phyloP scores from a whole-genome alignment of 1,140 invertebrate genomes.

The Diabrotica virgifera region DNA sequence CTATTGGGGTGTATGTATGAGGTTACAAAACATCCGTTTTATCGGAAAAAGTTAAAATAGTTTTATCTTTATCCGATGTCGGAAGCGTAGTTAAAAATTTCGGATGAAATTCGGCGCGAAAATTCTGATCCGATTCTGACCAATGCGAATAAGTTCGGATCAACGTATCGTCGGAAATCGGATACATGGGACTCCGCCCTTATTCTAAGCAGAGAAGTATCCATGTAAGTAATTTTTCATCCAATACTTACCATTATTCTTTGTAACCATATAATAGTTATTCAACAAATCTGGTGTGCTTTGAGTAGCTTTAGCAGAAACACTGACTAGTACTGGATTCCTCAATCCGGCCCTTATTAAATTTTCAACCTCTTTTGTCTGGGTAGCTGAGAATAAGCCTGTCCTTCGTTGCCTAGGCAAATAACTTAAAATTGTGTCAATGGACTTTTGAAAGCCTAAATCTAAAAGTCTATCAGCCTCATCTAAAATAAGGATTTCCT shows the following conservation, averaged over 20 bases:
- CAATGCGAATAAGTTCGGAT: too few species aligned
- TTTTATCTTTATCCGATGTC: too few species aligned
- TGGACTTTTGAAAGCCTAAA: constrained; percentile 83
- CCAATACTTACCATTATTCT: constrained; percentile 63
- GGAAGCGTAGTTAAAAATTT: too few species aligned
- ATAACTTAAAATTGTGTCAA: constrained; percentile 88
- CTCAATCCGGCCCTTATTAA: constrained; percentile 90
- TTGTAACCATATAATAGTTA: constrained; percentile 83
- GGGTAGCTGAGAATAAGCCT: constrained; percentile 97
- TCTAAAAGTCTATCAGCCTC: constrained; percentile 95
- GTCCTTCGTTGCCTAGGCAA: constrained; percentile 92
- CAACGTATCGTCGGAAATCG: too few species aligned
- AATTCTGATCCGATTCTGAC: too few species aligned
- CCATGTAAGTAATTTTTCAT: too few species aligned
- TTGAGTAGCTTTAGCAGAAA: constrained; percentile 79
- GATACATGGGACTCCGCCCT: too few species aligned
- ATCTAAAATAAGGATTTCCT: constrained; percentile 93
- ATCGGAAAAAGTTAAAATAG: too few species aligned
- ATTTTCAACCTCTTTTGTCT: constrained; percentile 91
- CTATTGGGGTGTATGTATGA: too few species aligned
- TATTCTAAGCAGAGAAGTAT: too few species aligned
- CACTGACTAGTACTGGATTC: constrained; percentile 88
- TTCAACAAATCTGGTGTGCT: constrained; percentile 79
- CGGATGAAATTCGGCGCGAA: too few species aligned
- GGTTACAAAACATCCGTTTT: too few species aligned